Base-by-base conservation (phyloP, 2,797 vertebrate species). In the Sardinella longiceps region DNA sequence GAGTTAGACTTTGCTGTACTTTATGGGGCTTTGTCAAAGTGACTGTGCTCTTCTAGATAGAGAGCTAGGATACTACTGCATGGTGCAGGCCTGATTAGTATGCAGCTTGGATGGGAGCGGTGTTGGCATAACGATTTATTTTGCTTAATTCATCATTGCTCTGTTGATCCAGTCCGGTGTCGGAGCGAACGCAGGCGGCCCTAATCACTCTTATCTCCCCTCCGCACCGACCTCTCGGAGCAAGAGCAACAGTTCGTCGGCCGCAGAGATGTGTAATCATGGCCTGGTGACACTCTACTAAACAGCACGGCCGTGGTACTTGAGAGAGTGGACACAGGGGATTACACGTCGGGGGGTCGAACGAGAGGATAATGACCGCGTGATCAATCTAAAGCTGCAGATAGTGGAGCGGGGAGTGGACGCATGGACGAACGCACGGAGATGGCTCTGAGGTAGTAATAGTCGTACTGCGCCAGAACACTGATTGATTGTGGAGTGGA, bases 311-410 rank as follows among this genome's bases (percentile, higher is more conserved):
- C 70, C 33, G 20, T 3, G 46, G 46, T 37, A 77, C 70, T 39
- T 77, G 33, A 9, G 14, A 39, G 33, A 77, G 70, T 43, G 70
- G 70, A 77, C 70, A 77, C 18, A 7, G 9, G 70, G 33, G 70
- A 77, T 77, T 80, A 43, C 51, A 80, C 82, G 74, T 23, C 82
- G 83, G 83, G 80, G 85, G 81, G 85, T 86, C 84, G 89, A 84
- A 23, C 51, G 87, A 88, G 90, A 63, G 56, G 66, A 51, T 88
- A 90, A 85, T 84, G 83, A 83, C 74, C 51, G 63, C 80, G 86
- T 89, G 88, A 92, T 94, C 87, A 89, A 90, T 90, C 85, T 81
- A 77, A 20, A 43, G 33, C 5, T 20, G 39, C 33, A 43, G 33
- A 77, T 43, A 70, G 70, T 2, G 15, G 37, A 77, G 70, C 7